Conservation (phyloP, 2,113 vertebrate genomes). For the Pseudolaguvia tuberculata region DNA sequence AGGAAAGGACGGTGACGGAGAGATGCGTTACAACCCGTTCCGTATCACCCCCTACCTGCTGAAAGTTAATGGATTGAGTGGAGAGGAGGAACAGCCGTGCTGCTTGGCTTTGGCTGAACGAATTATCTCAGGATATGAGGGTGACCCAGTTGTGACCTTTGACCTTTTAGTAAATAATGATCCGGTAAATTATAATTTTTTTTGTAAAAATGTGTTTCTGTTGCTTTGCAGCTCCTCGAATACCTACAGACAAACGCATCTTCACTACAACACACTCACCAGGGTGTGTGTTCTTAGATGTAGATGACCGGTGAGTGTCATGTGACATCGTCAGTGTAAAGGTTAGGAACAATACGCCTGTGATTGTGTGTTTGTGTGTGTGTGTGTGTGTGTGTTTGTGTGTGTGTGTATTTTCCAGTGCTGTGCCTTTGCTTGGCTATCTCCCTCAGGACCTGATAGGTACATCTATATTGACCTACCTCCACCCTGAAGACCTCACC, state of each 20-base stretch:
- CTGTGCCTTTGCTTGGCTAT: slow-evolving; percentile 86
- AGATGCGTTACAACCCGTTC: slow-evolving; percentile 73
- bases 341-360: not conserved
- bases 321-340: not conserved
- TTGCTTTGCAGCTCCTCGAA: slow-evolving; percentile 73
- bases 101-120: slow-evolving; percentile 80
- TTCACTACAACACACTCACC: slow-evolving; percentile 91
- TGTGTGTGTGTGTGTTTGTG: slow-evolving; percentile 12
- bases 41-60: slow-evolving; percentile 78
- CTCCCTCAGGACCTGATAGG: slow-evolving; percentile 87
- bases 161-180: not conserved
- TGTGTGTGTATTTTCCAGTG: slow-evolving; percentile 64
- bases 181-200: too few species aligned
- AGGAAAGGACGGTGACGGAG: slow-evolving; percentile 70
- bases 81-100: slow-evolving; percentile 70
- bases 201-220: not conserved
- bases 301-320: slow-evolving; percentile 79
- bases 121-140: slow-evolving; percentile 86
- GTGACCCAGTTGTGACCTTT: slow-evolving; percentile 54
- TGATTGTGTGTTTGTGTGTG: not conserved
- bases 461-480: slow-evolving; percentile 73
- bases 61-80: slow-evolving; percentile 61
- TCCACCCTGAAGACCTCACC: slow-evolving; percentile 81
- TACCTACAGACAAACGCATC: slow-evolving; percentile 84
- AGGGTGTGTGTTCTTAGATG: slow-evolving; percentile 85